phyloP scores from a whole-genome alignment of 1,140 invertebrate species.

The Temnothorax longispinosus region DNA sequence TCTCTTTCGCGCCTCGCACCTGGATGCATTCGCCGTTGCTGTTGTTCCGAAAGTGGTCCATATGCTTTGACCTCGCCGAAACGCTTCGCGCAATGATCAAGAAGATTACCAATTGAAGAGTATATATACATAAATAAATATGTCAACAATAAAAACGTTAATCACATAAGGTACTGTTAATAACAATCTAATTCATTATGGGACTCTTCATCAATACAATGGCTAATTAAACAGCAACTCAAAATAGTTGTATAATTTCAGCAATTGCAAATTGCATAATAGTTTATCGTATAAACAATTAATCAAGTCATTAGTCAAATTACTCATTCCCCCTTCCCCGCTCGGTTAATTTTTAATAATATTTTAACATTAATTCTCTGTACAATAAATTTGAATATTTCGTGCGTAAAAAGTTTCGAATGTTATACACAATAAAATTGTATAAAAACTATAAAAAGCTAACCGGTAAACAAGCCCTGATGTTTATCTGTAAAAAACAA shows the following conservation, averaged over 20 bases:
- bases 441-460: neutral
- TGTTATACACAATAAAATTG: neutral
- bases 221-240: slow-evolving; percentile 6
- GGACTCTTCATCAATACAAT: slow-evolving; percentile 2
- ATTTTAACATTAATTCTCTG: neutral
- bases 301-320: slow-evolving; percentile 28
- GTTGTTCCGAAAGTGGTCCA: neutral
- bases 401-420: neutral
- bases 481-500: neutral
- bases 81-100: neutral
- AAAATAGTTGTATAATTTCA: slow-evolving; percentile 21
- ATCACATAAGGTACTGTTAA: neutral
- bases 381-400: neutral
- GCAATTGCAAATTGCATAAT: slow-evolving; percentile 14
- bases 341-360: slow-evolving; percentile 35
- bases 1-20: slow-evolving; percentile 3
- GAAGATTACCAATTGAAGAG: neutral
- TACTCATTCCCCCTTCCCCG: neutral
- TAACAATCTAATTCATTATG: slow-evolving; percentile 14
- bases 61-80: neutral
- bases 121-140: neutral
- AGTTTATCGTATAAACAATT: slow-evolving; percentile 29
- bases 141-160: neutral
- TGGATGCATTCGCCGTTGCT: neutral
- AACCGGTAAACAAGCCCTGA: neutral